Evolutionary conservation across 2,113 vertebrate genomes (phyloP).

Genomic region (Carlito syrichta): DNA sequence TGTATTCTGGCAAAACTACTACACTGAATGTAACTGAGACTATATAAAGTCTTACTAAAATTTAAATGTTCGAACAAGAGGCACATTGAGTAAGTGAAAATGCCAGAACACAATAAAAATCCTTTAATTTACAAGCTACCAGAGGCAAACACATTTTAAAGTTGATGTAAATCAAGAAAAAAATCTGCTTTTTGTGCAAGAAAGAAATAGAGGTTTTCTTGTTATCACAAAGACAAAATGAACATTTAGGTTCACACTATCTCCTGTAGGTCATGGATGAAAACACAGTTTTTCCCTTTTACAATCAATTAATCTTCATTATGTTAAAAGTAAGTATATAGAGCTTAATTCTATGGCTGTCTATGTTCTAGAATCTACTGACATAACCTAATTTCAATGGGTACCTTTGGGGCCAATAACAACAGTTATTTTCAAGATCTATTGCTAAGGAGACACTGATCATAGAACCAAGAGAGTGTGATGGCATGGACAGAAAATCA

Average conservation of each 20-base stretch:
- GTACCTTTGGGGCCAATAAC: neutral
- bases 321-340: conserved; percentile 9
- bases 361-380: neutral
- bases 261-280: neutral
- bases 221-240: conserved; percentile 39
- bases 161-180: conserved; percentile 56
- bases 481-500: neutral
- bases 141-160: conserved; percentile 55
- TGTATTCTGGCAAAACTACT: conserved; percentile 65
- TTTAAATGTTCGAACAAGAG: conserved; percentile 65
- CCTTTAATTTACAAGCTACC: conserved; percentile 64
- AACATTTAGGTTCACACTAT: neutral
- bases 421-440: neutral
- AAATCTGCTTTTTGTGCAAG: neutral
- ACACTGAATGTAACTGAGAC: conserved; percentile 25
- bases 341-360: neutral
- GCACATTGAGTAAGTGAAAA: conserved; percentile 26
- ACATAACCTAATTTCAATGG: neutral
- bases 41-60: conserved; percentile 69
- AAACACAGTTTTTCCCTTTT: neutral
- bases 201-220: conserved; percentile 34
- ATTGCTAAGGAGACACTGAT: neutral
- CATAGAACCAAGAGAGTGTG: neutral
- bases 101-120: conserved; percentile 59
- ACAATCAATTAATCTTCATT: conserved; percentile 19